phyloP scores from a whole-genome alignment of 2,888 invertebrate species.

The Protodeltote pygarga region DNA sequence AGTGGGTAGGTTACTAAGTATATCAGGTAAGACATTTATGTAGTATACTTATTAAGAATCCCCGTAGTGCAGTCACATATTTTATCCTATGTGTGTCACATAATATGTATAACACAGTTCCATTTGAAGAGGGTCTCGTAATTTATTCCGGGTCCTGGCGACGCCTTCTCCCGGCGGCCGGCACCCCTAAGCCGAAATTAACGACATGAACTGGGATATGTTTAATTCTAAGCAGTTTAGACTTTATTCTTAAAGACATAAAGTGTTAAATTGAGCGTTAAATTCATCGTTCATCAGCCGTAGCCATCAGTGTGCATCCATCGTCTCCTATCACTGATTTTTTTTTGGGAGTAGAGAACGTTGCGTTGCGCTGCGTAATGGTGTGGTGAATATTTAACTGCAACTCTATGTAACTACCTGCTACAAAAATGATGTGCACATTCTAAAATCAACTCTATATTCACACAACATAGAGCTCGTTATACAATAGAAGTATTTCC shows the following conservation, averaged over 20 bases:
- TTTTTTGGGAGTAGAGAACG: slow-evolving; percentile 9
- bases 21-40: too few relatives aligned
- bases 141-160: slow-evolving; percentile 32
- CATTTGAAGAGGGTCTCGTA: slow-evolving; percentile 29
- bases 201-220: slow-evolving; percentile 16
- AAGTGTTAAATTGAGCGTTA: neutral
- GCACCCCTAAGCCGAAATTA: slow-evolving; percentile 21
- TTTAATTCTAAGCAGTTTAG: slow-evolving; percentile 7
- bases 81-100: neutral
- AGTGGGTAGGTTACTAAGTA: too few relatives aligned
- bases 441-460: slow-evolving; percentile 1
- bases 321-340: neutral
- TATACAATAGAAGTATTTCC: too few relatives aligned
- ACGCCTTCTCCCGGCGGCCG: slow-evolving; percentile 29
- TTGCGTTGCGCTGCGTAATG: slow-evolving; percentile 2
- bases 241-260: neutral
- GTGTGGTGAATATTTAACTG: neutral
- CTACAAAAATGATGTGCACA: neutral
- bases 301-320: neutral
- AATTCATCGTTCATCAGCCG: neutral
- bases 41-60: too few relatives aligned
- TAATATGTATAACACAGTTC: slow-evolving; percentile 3
- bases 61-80: neutral
- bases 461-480: neutral
- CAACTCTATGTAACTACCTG: neutral